Conservation (phyloP, 2,888 invertebrate genomes). For the Parnassius orleans region DNA sequence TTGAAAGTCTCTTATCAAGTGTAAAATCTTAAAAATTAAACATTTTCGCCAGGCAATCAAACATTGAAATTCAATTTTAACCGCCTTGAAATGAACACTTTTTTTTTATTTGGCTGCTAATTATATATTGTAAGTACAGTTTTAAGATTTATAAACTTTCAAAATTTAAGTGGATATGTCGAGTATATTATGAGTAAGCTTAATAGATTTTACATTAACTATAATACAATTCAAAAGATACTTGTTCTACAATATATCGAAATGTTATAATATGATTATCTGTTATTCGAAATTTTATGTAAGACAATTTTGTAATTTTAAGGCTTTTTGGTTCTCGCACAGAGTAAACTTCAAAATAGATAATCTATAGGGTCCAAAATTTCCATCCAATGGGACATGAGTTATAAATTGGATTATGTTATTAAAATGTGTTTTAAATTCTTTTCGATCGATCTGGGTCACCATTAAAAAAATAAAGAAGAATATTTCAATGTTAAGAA, state of each 20-base stretch:
- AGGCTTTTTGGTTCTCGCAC: conserved; percentile 55
- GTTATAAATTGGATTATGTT: conserved; percentile 66
- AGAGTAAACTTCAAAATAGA: conserved; percentile 65
- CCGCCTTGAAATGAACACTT: conserved; percentile 42
- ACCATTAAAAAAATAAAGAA: neutral
- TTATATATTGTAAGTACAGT: conserved; percentile 38
- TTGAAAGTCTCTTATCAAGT: conserved; percentile 14
- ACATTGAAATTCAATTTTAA: conserved; percentile 39
- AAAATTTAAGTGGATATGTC: conserved; percentile 57
- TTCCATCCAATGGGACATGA: conserved; percentile 70
- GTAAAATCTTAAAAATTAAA: conserved; percentile 9
- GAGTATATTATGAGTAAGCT: conserved; percentile 56
- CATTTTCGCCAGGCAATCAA: conserved; percentile 1
- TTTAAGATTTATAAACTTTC: conserved; percentile 49
- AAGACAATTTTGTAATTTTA: conserved; percentile 50
- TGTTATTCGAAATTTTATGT: conserved; percentile 60
- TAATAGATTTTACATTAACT: conserved; percentile 57
- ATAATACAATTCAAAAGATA: conserved; percentile 36
- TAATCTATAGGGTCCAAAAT: conserved; percentile 75
- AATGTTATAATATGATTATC: conserved; percentile 56
- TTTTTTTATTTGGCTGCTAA: conserved; percentile 48
- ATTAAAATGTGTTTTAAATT: conserved; percentile 56
- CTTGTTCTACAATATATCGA: conserved; percentile 60
- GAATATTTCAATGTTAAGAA: conserved; percentile 30
- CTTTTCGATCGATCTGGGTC: conserved; percentile 45